These are phyloP conservation scores for Alosa sapidissima DNA, from an alignment of 2,797 vertebrate species.

Conservation along the genomic window DNA sequence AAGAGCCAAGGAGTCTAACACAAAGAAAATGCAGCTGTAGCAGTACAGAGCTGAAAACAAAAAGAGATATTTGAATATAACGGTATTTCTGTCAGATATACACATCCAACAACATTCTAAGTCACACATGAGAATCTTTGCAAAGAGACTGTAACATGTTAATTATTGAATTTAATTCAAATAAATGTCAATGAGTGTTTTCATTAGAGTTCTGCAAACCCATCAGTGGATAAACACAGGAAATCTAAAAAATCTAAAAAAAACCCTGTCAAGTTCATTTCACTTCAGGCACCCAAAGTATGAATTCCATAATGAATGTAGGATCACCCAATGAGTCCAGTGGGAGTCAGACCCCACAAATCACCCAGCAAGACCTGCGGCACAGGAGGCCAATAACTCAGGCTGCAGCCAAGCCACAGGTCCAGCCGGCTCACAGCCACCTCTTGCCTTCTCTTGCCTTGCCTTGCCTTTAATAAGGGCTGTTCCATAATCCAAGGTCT, in stretches of 20 bases:
- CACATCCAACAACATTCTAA: background rate
- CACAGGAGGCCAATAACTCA: conserved; percentile 15
- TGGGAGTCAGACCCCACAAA: background rate
- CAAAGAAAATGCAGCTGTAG: conserved; percentile 69
- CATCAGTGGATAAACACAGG: background rate
- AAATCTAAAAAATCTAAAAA: background rate
- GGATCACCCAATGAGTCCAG: conserved; percentile 1
- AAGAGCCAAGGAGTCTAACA: conserved; percentile 53
- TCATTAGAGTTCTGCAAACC: background rate
- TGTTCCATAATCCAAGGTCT: conserved; percentile 38
- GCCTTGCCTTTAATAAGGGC: conserved; percentile 39
- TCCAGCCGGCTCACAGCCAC: background rate
- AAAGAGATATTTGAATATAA: background rate
- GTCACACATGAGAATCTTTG: background rate
- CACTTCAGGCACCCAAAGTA: background rate
- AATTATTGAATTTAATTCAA: background rate
- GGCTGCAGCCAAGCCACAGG: background rate
- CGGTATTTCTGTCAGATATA: background rate
- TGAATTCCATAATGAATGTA: background rate
- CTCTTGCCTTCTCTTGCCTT: background rate
- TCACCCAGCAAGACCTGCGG: background rate
- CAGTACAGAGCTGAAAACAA: conserved; percentile 25
- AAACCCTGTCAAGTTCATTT: background rate
- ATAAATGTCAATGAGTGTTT: background rate
- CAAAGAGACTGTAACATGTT: background rate